Percentiles rank a stretch among this genome's conserved stretches.
Evolutionary conservation across 2,113 vertebrate species (phyloP).

Genomic region (Grammatotria lemairii): DNA sequence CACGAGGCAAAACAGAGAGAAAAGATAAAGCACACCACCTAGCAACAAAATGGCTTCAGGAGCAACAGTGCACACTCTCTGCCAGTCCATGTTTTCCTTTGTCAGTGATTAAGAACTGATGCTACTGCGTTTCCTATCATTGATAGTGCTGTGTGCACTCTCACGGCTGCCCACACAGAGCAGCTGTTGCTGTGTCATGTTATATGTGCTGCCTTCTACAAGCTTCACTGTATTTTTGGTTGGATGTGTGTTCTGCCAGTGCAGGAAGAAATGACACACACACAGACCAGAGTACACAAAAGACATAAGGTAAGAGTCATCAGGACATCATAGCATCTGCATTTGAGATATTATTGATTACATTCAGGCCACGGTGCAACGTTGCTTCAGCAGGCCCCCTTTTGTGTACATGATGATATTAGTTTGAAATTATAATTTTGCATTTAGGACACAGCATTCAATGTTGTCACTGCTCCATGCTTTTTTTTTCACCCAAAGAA

Average conservation of each 20-base stretch:
- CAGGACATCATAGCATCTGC: not conserved
- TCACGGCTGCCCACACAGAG: not conserved
- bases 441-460: not conserved
- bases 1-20: not conserved
- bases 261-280: not conserved
- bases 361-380: not conserved
- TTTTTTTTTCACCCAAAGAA: not conserved
- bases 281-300: not conserved
- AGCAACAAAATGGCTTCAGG: not conserved
- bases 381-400: not conserved
- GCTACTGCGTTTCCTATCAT: not conserved
- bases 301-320: not conserved
- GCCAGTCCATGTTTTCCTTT: not conserved
- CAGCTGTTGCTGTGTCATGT: not conserved
- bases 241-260: not conserved
- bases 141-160: not conserved
- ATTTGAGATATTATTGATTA: not conserved
- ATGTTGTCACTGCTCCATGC: not conserved
- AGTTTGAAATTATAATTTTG: not conserved
- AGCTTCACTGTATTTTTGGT: not conserved
- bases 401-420: not conserved
- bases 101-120: not conserved
- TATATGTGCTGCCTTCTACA: conserved; percentile 3
- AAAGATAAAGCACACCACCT: not conserved
- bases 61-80: not conserved